phyloP scores from a whole-genome alignment of 2,113 vertebrate genomes.

The Vulpes vulpes region DNA sequence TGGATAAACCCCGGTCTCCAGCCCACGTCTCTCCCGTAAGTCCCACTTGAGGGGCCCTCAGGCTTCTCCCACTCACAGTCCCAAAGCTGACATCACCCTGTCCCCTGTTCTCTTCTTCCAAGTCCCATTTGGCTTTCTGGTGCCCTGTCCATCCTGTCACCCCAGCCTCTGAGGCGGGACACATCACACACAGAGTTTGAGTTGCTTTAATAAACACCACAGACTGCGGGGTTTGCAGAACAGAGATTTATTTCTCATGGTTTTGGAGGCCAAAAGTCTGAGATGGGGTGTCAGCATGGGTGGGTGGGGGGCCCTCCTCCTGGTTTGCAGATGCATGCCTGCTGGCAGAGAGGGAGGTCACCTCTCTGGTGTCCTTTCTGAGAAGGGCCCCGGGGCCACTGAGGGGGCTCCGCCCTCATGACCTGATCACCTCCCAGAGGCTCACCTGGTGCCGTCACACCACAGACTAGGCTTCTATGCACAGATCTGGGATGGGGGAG shows the following conservation, averaged over 20 bases:
- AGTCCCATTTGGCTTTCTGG: background rate
- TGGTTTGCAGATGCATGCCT: background rate
- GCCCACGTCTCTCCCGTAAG: background rate
- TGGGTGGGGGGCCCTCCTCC: background rate
- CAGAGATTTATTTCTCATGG: background rate
- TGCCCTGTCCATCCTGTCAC: accelerated
- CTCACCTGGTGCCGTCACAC: background rate
- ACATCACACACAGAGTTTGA: background rate
- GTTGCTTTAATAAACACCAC: background rate
- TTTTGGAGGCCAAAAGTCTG: background rate
- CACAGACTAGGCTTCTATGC: too few species aligned
- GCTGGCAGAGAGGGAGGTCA: background rate
- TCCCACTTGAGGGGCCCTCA: background rate
- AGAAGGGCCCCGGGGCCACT: background rate
- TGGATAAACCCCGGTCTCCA: background rate
- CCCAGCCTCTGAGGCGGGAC: background rate
- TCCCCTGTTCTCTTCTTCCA: background rate
- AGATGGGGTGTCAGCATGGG: too few species aligned
- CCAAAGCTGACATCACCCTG: background rate
- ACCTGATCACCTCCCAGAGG: background rate
- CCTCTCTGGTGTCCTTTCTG: background rate
- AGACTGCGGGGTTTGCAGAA: background rate
- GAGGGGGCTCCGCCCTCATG: background rate
- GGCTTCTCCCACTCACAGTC: background rate
- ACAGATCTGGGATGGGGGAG: background rate